Percentiles rank a stretch among this genome's conserved stretches.
Conservation (phyloP, 2,888 invertebrate genomes). For the Epinotia nisella region DNA sequence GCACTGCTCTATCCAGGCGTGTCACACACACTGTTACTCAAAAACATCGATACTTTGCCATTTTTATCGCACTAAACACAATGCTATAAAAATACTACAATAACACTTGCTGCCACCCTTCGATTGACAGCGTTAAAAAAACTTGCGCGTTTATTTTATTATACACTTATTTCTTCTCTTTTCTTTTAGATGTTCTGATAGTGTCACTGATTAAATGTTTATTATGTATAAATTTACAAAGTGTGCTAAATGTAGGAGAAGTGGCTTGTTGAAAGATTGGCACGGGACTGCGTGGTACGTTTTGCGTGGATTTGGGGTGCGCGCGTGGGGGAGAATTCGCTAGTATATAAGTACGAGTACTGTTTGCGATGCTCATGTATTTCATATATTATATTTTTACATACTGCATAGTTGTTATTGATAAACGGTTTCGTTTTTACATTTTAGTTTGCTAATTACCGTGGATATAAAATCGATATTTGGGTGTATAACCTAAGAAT, state of each 20-base stretch:
- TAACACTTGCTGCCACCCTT: constrained; percentile 51
- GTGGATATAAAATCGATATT: not conserved
- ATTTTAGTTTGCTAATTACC: not conserved
- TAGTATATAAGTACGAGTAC: constrained; percentile 39
- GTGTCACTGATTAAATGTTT: constrained; percentile 1
- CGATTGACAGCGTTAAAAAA: constrained; percentile 41
- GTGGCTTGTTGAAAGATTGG: constrained; percentile 70
- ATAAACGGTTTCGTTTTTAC: not conserved
- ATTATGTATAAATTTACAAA: constrained; percentile 51
- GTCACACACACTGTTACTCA: constrained; percentile 60
- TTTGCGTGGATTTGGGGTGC: constrained; percentile 67
- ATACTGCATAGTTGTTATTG: not conserved
- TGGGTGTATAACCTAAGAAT: not conserved
- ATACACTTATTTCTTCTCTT: constrained; percentile 37
- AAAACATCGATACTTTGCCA: constrained; percentile 62
- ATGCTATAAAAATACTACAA: constrained; percentile 56
- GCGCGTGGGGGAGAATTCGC: constrained; percentile 73
- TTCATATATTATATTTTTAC: constrained; percentile 19
- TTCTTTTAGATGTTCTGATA: not conserved
- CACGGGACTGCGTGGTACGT: constrained; percentile 75
- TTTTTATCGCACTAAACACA: constrained; percentile 54
- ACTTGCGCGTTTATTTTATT: constrained; percentile 50
- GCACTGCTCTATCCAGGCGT: constrained; percentile 50
- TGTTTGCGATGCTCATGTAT: constrained; percentile 41
- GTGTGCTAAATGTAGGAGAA: constrained; percentile 57